Base-by-base conservation (phyloP, 1,140 invertebrate species). In the Philopotamus ludificatus region DNA sequence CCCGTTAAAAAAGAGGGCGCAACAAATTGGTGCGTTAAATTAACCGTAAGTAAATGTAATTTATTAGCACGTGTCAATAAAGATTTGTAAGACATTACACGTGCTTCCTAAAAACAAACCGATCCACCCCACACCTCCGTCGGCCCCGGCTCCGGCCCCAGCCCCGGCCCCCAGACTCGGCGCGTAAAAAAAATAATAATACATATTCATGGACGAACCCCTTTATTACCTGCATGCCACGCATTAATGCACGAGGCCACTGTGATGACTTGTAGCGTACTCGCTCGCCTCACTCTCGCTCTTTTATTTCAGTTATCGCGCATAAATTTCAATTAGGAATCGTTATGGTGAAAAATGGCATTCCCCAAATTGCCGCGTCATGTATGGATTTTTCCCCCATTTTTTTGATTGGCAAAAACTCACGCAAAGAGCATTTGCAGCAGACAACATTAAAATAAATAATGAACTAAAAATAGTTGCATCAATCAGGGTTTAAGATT, bases 41-140 rank as follows among this genome's bases (percentile, higher is more conserved):
- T 67, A 50, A 59, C 60, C 66, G 28, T 58, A 63, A 34, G 60
- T 63, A 61, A 67, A 67, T 63, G 28, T 60, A 67, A 67, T 67
- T 67, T 67, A 67, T 67, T 63, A 67, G 53, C 53, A 53, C 60
- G 66, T 63, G 66, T 67, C 66, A 67, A 67, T 67, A 67, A 61
- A 67, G 66, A 67, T 67, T 67, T 67, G 66, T 67, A 63, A 67
- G 60, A 63, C 59, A 63, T 67, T 67, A 67, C 25, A 45, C 34
- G 42, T 63, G 66, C 59, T 67, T 67, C 60, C 60, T 63, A 63
- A 67, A 63, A 67, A 67, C 66, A 67, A 67, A 63, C 65, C 51
- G 47, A 60, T 44, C 25, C 28, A 34, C 28, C 28, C 28, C 28
- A 7, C 28, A 4, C 28, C 28, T 12, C n/a, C n/a, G n/a, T n/a